Conservation (phyloP, 2,113 vertebrate genomes). For the Ammodytes marinus region DNA sequence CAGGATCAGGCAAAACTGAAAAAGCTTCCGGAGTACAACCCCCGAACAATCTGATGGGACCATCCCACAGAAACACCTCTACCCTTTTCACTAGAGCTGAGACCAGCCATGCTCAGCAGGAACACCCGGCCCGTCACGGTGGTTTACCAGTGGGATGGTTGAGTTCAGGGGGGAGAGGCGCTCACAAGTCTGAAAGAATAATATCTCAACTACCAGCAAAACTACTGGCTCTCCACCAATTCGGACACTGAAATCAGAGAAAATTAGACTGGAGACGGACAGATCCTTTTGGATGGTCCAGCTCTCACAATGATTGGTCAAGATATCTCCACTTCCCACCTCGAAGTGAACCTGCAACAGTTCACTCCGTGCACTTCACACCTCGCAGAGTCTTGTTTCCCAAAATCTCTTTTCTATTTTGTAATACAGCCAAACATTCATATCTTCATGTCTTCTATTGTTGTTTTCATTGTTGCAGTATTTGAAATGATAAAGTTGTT, state of each 20-base stretch:
- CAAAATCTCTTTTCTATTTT: constrained; percentile 61
- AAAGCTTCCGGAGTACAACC: constrained; percentile 96
- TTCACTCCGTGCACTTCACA: constrained; percentile 70
- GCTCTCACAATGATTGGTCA: constrained; percentile 23
- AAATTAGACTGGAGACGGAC: constrained; percentile 28
- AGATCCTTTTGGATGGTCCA: constrained; percentile 26
- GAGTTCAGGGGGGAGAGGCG: constrained; percentile 46
- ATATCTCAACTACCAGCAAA: constrained; percentile 67
- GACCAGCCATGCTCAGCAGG: constrained; percentile 69
- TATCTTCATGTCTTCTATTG: constrained; percentile 40
- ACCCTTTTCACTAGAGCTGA: constrained; percentile 39
- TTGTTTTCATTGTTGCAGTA: constrained; percentile 53
- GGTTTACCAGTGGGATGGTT: constrained; percentile 34
- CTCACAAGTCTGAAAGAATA: constrained; percentile 36
- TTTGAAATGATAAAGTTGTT: constrained; percentile 51
- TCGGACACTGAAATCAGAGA: constrained; percentile 52
- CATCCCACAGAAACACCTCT: constrained; percentile 19
- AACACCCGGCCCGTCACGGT: constrained; percentile 57
- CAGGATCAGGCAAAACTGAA: constrained; percentile 91
- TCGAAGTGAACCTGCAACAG: constrained; percentile 33
- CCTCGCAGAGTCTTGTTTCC: constrained; percentile 64
- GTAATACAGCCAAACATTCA: constrained; percentile 42
- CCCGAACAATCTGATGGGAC: constrained; percentile 90
- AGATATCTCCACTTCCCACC: constrained; percentile 36
- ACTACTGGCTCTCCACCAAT: constrained; percentile 54